phyloP scores from a whole-genome alignment of 2,888 invertebrate species.

The Bugula neritina region DNA sequence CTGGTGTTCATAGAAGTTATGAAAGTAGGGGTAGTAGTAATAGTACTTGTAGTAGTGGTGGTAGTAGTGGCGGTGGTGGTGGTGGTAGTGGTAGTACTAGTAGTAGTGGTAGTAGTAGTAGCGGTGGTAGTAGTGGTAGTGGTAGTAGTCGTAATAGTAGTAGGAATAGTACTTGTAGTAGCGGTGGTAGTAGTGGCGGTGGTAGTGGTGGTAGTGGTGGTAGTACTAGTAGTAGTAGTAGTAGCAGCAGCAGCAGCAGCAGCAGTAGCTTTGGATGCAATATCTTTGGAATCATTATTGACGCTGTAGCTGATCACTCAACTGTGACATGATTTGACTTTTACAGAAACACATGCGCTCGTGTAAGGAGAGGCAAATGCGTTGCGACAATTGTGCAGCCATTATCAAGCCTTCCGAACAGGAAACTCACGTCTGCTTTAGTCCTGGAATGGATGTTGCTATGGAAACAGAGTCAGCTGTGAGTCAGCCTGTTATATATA shows the following conservation, averaged over 20 bases:
- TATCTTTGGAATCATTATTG: too few relatives aligned
- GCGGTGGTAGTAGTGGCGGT: neutral
- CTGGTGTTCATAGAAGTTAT: neutral
- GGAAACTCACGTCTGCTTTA: too few relatives aligned
- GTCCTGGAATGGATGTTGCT: too few relatives aligned
- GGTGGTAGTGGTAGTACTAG: neutral
- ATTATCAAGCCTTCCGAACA: neutral
- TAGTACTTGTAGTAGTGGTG: neutral
- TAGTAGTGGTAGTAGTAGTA: constrained; percentile 7
- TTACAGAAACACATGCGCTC: constrained; percentile 33
- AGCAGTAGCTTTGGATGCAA: too few relatives aligned
- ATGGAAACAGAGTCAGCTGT: too few relatives aligned
- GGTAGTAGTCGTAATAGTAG: neutral
- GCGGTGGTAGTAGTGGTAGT: neutral
- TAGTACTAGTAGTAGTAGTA: neutral
- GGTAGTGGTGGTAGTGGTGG: neutral
- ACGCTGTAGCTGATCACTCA: too few relatives aligned
- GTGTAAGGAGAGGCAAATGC: constrained; percentile 33
- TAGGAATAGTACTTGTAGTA: neutral
- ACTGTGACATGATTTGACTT: too few relatives aligned
- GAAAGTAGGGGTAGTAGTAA: neutral
- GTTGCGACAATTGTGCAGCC: constrained; percentile 13
- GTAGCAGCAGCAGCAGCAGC: too few relatives aligned
- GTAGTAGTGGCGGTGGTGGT: neutral
- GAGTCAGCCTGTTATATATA: too few relatives aligned